Evolutionary conservation across 2,113 vertebrate species (phyloP).

Genomic region (Daphoenositta chrysoptera): DNA sequence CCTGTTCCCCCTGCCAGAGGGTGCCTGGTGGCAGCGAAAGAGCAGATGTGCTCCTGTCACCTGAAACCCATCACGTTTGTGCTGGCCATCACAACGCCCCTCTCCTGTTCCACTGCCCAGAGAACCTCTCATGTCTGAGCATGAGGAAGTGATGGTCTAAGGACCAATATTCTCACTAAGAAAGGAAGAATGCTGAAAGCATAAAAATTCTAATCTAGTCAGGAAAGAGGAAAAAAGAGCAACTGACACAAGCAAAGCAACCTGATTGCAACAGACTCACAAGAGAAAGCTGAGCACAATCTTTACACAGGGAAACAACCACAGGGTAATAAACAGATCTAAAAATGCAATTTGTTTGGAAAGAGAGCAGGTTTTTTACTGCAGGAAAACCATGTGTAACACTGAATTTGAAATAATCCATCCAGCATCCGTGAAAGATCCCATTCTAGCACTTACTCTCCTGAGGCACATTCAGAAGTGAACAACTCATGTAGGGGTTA

Average conservation of each 20-base stretch:
- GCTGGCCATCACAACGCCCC: not conserved
- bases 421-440: not conserved
- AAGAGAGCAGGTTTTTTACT: not conserved
- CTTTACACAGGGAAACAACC: not conserved
- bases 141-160: not conserved
- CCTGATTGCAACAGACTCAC: not conserved
- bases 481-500: not conserved
- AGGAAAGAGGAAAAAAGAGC: not conserved
- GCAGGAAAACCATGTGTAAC: not conserved
- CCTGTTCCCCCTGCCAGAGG: not conserved
- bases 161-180: not conserved
- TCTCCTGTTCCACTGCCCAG: not conserved
- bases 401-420: not conserved
- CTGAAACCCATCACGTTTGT: not conserved
- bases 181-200: not conserved
- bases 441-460: not conserved
- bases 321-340: not conserved
- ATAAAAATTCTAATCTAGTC: not conserved
- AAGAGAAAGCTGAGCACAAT: not conserved
- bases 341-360: not conserved
- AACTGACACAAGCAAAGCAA: not conserved
- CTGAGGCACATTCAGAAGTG: not conserved
- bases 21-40: not conserved
- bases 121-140: not conserved
- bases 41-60: not conserved